Evolutionary conservation across 2,797 vertebrate species (phyloP), one percentile per base, ranked within the genome.

Genomic region (Tenualosa thibaudeaui): DNA sequence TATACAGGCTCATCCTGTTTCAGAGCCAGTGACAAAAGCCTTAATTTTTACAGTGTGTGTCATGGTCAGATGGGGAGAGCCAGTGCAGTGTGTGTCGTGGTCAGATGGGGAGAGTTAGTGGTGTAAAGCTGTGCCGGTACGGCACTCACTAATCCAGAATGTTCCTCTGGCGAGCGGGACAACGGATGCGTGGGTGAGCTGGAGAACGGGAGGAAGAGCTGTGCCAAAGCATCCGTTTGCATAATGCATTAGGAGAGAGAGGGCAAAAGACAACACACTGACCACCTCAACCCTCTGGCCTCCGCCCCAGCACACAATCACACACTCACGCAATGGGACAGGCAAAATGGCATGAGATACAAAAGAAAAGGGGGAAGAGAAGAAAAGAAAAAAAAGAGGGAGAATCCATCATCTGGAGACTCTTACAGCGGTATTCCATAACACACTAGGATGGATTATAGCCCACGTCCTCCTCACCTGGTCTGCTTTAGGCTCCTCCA

Each of bases 161-260:
- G 84, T 84, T 17, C 68, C 68, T 17, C 15, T 5, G 31, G 31
- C 12, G 12, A 26, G 51, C 51, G 51, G 51, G 10, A 13, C 3
- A 53, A 46, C 46, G 46, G 46, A 46, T 31, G 46, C 46, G 46
- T 7, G 3, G 46, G 46, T 3, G 13, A 12, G 51, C 51, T 13
- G 51, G 15, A 13, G 50, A 51, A 13, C 51, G 12, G 13, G 51
- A 13, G 12, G 10, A 13, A 13, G 13, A 15, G 68, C 3, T 3
- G 24, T 65, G 7, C 8, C 83, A 22, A 31, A 40, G 10, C 85
- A 4, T 86, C 78, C 75, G 92, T 93, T 91, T 93, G 82, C 89
- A 86, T 90, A 88, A 88, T 88, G 86, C 51, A 81, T 84, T 3
- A 56, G 85, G 84, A 93, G 88, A 88, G 85, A 90, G 88, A 15